Base-by-base conservation (phyloP, 2,113 vertebrate genomes). In the Ceuthmochares aereus region DNA sequence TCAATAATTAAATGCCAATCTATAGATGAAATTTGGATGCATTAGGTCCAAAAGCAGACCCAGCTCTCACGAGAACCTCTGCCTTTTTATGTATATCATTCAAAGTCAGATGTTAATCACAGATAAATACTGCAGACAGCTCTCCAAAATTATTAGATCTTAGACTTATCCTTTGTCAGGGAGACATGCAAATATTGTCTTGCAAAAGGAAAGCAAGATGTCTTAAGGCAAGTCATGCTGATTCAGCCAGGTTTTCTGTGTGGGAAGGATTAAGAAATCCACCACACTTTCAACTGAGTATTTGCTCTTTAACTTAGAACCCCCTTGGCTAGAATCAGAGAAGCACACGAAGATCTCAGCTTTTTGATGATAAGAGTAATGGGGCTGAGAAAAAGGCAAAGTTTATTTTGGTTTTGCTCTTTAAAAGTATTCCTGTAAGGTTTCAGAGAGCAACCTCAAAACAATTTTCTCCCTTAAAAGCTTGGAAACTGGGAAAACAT, bases 101-200 rank as follows among this genome's bases (percentile, higher is more conserved):
- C 88, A 94, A 93, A 97, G 87, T 36, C 88, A 66, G 40, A 75
- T 32, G 42, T 40, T 95, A 96, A 95, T 94, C 93, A 84, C n/a
- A 89, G 62, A 64, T 90, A 89, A 92, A 87, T 21, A 69, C 66
- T 90, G 40, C 73, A 97, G 84, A 90, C 73, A 76, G 66, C 23
- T 93, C 62, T 90, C 45, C n/a, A 64, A 86, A 83, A 72, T 75
- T 84, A 92, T 68, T 90, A 94, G 72, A 36, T 94, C 86, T 95
- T 84, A 84, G 62, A 75, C 85, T 59, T 47, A 60, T 23, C 25
- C 64, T 94, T 88, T 92, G 76, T 94, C 83, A 96, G 73, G 43
- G 69, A 88, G 76, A 93, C 93, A 97, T 95, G 96, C 96, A 96
- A 93, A 96, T 96, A 89, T 1, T 72, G 58, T 36, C 66, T 94